Evolutionary conservation across 1,140 invertebrate genomes (phyloP), one percentile per base, ranked within the genome.

Genomic region (Brachionus plicatilis): DNA sequence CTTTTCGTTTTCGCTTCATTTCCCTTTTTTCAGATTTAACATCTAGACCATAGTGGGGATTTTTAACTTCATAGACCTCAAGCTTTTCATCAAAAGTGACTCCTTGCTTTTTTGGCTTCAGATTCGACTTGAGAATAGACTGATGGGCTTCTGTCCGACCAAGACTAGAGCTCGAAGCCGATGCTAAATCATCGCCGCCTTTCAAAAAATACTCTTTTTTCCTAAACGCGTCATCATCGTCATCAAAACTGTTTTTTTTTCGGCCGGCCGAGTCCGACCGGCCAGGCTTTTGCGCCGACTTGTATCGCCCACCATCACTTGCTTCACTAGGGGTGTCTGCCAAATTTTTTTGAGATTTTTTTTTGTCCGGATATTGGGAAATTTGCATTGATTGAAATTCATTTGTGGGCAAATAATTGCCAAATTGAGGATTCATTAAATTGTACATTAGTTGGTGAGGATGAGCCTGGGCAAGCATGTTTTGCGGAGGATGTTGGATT

Each of bases 11-110:
- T 47, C 60, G 56, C n/a, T 68, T 60, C 79, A 65, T 60, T 41
- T 82, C 79, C 12, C 79, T 43, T 20, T 82, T 82, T 65, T 82
- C 79, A n/a, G 65, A 41, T 82, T 82, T 82, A n/a, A 24, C 33
- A 17, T 82, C 79, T 3, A 43, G 43, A 29, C 53, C 79, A 82
- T 82, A 82, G 45, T 82, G 79, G 1, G 79, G 79, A 68, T 82
- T 82, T 60, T 82, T 60, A 6, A 82, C 79, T 37, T 82, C 79
- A 47, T 82, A 82, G 9, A 82, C 79, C 41, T 82, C 79, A 8
- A 82, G n/a, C 29, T 82, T 82, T 47, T 82, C 79, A 65, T 82
- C 79, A 65, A 82, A 82, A 33, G 53, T 60, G 43, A 82, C 79
- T 2, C 79, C 79, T 43, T 43, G 53, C 41, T 82, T 82, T 76